Base-by-base conservation (phyloP, 2,797 vertebrate genomes). In the Cyclopterus lumpus region DNA sequence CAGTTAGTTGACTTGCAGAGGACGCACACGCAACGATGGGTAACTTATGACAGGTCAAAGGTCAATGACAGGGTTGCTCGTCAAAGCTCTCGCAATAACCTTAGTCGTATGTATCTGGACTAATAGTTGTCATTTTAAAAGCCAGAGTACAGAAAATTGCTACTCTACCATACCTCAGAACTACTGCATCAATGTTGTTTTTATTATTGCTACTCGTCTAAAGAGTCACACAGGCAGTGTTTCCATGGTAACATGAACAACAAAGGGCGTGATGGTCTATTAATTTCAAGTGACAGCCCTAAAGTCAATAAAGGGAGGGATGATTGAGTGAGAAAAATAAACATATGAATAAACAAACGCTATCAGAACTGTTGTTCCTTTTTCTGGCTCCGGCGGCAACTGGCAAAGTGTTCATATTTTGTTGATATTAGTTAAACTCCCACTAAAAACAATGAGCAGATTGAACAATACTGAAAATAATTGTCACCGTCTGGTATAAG, bases 191-290 rank as follows among this genome's bases (percentile, higher is more conserved):
- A 73, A 49, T 72, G 49, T 70, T 22, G 73, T 60, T 34, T 67
- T 68, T 75, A 48, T 82, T 73, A 64, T 38, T 69, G 63, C 79
- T 65, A 51, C 75, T 62, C 20, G 26, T 73, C 51, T 26, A 18
- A n/a, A 14, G 28, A 73, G 62, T 63, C 63, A 64, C 8, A 16
- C 74, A 59, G 61, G 61, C 67, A 42, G 64, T 3, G 81, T 88
- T 85, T 79, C 88, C 59, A 81, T 75, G 71, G 64, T 66, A 75
- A 85, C 82, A 2, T 61, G 59, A 38, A 65, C 57, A 83, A 88
- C 80, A 84, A 75, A 74, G 12, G 28, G 3, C 55, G 38, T 18
- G 40, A 57, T 44, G 53, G 67, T 36, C 42, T 46, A 51, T 72
- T 77, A 67, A 74, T 77, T 83, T 69, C 44, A 71, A 54, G 54